These are phyloP conservation scores for Chrysolina oricalcia DNA, from an alignment of 2,888 invertebrate species.

Conservation along the genomic window DNA sequence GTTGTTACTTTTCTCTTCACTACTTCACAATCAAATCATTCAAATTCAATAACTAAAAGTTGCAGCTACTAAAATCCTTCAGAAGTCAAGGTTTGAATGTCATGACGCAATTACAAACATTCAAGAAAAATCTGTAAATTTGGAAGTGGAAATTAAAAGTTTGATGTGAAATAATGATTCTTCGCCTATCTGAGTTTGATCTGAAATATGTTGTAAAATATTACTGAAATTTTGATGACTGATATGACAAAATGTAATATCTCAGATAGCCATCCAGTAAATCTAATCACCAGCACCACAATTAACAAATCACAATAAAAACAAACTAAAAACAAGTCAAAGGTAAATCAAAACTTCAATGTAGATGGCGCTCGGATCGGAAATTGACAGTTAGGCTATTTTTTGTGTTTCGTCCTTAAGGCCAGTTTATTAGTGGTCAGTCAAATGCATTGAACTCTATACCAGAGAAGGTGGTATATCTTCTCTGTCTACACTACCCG, in stretches of 20 bases:
- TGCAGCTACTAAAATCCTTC: constrained; percentile 57
- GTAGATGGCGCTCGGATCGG: too few species aligned
- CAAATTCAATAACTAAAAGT: constrained; percentile 15
- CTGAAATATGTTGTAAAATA: constrained; percentile 34
- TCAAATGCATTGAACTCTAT: too few species aligned
- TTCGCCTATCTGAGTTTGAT: constrained; percentile 1
- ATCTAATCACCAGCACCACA: neutral
- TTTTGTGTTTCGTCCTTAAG: too few species aligned
- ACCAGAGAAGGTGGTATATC: too few species aligned
- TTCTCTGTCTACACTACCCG: too few species aligned
- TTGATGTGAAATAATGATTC: neutral
- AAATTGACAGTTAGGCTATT: too few species aligned
- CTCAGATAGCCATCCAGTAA: neutral
- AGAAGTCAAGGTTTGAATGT: constrained; percentile 66
- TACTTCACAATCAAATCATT: constrained; percentile 21
- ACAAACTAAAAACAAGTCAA: neutral
- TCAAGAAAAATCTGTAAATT: constrained; percentile 29
- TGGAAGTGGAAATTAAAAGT: neutral
- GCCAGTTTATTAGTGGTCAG: too few species aligned
- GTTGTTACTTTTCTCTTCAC: constrained; percentile 1
- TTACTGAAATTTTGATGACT: constrained; percentile 58
- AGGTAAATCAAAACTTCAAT: too few species aligned
- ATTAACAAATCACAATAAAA: neutral
- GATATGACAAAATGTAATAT: constrained; percentile 43
- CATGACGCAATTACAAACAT: constrained; percentile 64